Evolutionary conservation across 2,797 vertebrate species (phyloP).

Genomic region (Perodicticus potto): DNA sequence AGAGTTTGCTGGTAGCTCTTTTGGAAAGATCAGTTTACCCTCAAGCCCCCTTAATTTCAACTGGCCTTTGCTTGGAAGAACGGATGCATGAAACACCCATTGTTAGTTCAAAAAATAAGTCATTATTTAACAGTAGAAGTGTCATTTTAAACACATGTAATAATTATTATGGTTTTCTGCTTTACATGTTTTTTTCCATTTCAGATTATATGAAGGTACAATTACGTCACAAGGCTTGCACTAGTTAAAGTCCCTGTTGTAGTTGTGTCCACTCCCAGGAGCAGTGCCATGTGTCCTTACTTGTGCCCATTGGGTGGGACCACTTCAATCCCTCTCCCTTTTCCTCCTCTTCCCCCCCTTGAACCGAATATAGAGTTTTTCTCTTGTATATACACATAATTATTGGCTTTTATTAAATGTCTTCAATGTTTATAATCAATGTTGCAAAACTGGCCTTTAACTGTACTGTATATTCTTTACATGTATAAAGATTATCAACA

Average conservation of each 20-base stretch:
- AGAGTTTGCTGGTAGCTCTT: background rate
- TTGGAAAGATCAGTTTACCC: background rate
- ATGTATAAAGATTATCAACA: background rate
- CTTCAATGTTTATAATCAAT: background rate
- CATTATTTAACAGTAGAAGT: background rate
- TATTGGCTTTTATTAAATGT: constrained; percentile 4
- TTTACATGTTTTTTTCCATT: too few relatives aligned
- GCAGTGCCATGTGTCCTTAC: too few relatives aligned
- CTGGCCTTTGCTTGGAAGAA: constrained; percentile 13
- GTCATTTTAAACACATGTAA: background rate
- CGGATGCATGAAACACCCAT: background rate
- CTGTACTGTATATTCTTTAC: background rate
- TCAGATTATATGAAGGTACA: too few relatives aligned
- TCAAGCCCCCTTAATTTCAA: background rate
- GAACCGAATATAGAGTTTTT: too few relatives aligned
- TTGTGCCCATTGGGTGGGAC: too few relatives aligned
- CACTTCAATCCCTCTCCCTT: too few relatives aligned
- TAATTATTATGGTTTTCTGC: background rate
- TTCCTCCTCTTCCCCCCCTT: too few relatives aligned
- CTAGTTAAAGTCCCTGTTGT: too few relatives aligned
- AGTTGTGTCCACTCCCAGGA: too few relatives aligned
- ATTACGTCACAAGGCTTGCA: too few relatives aligned
- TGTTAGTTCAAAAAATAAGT: constrained; percentile 12
- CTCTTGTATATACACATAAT: too few relatives aligned
- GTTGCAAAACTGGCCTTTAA: background rate